phyloP scores from a whole-genome alignment of 2,797 vertebrate genomes.

The Myoxocephalus aenaeus region DNA sequence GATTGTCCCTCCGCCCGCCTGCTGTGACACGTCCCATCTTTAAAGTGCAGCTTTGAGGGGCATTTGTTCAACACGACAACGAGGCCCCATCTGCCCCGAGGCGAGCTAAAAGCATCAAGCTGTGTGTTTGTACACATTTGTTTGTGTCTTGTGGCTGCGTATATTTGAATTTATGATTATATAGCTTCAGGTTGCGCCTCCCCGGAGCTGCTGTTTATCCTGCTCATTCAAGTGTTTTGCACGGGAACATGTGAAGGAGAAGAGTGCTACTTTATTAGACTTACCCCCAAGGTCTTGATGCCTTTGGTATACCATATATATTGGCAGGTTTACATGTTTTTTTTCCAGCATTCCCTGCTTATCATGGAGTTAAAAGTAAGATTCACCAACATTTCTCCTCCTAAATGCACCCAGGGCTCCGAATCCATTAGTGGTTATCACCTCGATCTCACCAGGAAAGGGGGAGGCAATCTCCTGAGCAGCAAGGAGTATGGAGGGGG shows the following conservation, averaged over 20 bases:
- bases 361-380: conserved; percentile 16
- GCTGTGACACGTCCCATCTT: conserved; percentile 60
- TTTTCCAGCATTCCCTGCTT: conserved; percentile 14
- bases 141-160: conserved; percentile 8
- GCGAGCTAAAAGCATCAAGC: conserved; percentile 26
- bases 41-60: conserved; percentile 63
- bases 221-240: conserved; percentile 11
- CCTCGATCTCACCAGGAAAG: conserved; percentile 50
- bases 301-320: neutral
- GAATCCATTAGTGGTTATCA: conserved; percentile 70
- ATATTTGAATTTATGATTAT: conserved; percentile 11
- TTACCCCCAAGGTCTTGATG: neutral
- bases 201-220: conserved; percentile 12
- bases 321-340: neutral
- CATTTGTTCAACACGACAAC: conserved; percentile 58
- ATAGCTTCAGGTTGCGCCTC: neutral
- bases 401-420: conserved; percentile 49
- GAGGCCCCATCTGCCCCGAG: conserved; percentile 13
- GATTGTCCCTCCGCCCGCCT: conserved; percentile 44
- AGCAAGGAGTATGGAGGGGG: neutral
- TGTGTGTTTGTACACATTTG: conserved; percentile 40
- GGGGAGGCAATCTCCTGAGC: conserved; percentile 55
- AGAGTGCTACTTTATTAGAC: neutral
- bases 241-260: neutral
- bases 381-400: conserved; percentile 33